Conservation (phyloP, 2,888 invertebrate genomes). For the Polyommatus iphigenia region DNA sequence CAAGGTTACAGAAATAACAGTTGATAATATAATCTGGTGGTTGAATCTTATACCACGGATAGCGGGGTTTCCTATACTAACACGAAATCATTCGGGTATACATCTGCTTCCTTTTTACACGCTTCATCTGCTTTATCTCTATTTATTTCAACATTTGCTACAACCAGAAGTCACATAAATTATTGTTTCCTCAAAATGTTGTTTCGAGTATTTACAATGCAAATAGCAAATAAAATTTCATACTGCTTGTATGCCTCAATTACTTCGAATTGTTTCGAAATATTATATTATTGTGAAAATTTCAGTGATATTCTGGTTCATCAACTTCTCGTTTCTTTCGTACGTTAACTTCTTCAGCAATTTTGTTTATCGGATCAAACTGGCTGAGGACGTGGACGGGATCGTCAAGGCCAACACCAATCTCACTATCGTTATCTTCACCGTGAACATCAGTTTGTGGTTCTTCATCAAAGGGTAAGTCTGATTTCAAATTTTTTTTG, state of each 20-base stretch:
- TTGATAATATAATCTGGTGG: slow-evolving; percentile 28
- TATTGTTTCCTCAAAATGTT: neutral
- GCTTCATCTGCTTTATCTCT: neutral
- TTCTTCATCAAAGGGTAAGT: slow-evolving; percentile 27
- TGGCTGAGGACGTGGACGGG: neutral
- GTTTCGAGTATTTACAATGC: neutral
- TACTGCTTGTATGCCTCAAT: neutral
- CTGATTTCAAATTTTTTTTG: neutral
- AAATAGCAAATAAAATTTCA: too few species aligned
- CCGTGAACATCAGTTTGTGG: slow-evolving; percentile 12
- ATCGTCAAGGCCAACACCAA: slow-evolving; percentile 21
- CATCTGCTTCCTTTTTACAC: neutral
- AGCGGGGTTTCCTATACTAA: slow-evolving; percentile 16
- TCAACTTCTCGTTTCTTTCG: slow-evolving; percentile 1
- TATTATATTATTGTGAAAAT: neutral
- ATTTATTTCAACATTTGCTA: neutral
- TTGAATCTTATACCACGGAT: slow-evolving; percentile 15
- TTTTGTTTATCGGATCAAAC: slow-evolving; percentile 4
- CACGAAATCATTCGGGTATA: neutral
- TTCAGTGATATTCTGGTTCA: slow-evolving; percentile 28
- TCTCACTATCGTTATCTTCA: neutral
- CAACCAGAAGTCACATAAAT: neutral
- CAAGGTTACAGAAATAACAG: slow-evolving; percentile 10
- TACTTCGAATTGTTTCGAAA: neutral
- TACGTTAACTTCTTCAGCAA: slow-evolving; percentile 25